Conservation (phyloP, 2,113 vertebrate genomes). For the Archocentrus centrarchus region DNA sequence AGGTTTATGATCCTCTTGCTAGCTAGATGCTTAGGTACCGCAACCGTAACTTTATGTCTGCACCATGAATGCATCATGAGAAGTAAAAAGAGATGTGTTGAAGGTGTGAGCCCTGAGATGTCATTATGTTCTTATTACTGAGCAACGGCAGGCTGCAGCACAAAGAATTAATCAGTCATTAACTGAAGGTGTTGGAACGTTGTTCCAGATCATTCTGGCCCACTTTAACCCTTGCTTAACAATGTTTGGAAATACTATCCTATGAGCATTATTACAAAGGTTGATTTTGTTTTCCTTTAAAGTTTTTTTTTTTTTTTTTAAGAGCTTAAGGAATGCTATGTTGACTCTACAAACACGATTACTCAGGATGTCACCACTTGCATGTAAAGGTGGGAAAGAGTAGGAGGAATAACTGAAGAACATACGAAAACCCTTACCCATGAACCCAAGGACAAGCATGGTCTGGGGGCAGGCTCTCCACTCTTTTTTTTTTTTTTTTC, state of each 20-base stretch:
- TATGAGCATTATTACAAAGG: slow-evolving; percentile 12
- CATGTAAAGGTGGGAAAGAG: slow-evolving; percentile 16
- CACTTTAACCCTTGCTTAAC: slow-evolving; percentile 11
- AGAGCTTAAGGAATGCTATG: background rate
- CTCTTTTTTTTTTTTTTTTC: slow-evolving; percentile 54
- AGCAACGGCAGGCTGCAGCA: background rate
- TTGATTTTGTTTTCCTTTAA: slow-evolving; percentile 61
- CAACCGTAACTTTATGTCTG: background rate
- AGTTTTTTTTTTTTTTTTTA: slow-evolving; percentile 20
- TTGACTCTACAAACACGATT: slow-evolving; percentile 6
- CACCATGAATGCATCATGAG: background rate
- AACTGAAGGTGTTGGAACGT: background rate
- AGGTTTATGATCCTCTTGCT: background rate
- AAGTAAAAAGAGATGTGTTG: background rate
- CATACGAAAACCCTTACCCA: slow-evolving; percentile 81
- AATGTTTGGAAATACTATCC: background rate
- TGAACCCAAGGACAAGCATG: slow-evolving; percentile 82
- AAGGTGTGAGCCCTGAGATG: background rate
- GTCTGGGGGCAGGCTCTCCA: slow-evolving; percentile 82
- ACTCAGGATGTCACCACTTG: background rate
- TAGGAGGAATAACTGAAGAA: background rate
- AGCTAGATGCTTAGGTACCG: background rate
- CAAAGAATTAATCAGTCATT: background rate
- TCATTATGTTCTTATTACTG: background rate
- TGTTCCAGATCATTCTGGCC: background rate